Base-by-base conservation (phyloP, 2,797 vertebrate genomes). In the Smutsia gigantea region DNA sequence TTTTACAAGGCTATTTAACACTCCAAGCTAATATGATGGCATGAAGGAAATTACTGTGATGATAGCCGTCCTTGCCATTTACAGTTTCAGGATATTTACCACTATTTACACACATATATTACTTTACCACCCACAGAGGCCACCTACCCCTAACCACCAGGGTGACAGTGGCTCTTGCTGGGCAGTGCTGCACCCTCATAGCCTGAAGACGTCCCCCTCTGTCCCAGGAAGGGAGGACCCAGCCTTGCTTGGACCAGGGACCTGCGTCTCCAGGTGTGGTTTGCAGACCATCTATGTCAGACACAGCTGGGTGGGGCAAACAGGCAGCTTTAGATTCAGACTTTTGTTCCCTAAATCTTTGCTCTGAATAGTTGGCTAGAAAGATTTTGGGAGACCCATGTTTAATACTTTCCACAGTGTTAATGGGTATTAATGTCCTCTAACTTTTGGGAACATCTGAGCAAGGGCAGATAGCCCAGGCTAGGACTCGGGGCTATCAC, bases 1-100 rank as follows among this genome's bases (percentile, higher is more conserved):
- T 87, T 94, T 87, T 87, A 87, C 46, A 95, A 92, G 53, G 42
- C 23, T 85, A 23, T 42, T 94, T 63, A 90, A 55, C 1, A 13
- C 90, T 42, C 13, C 11, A 19, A 86, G 93, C 46, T 42, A 83
- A 37, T 17, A 23, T 4, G 42, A 25, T 0, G 7, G 5, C 1
- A 0, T 31, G 49, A 90, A 78, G 42, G 34, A 81, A 94, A 64
- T 71, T 27, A 19, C 14, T 84, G 46, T 19, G 13, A 69, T 53
- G 87, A 74, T 72, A 71, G 82, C 49, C 13, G 13, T 13, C 79
- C 19, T 29, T 19, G 21, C 49, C 78, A 25, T 29, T 4, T n/a
- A 23, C 63, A 25, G 37, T 87, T 27, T 23, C 85, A 57, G 29
- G 3, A 51, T 55, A 51, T 64, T 51, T n/a, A 34, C 74, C 87